Conservation (phyloP, 2,797 vertebrate species). For the Melanotaenia boesemani region DNA sequence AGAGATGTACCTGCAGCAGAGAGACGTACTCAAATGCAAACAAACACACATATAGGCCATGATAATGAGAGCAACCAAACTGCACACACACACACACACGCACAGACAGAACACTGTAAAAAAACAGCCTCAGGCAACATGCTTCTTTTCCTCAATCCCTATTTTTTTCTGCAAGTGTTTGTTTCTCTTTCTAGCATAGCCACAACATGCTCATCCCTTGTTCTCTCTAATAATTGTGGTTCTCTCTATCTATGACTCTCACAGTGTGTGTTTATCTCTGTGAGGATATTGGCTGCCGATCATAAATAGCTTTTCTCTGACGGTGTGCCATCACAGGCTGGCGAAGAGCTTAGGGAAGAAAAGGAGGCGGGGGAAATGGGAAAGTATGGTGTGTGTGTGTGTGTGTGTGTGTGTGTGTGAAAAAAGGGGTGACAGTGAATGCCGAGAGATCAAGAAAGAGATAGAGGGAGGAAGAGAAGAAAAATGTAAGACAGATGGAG, state of each 20-base stretch:
- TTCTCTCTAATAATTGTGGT: slow-evolving; percentile 55
- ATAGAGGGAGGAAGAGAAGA: slow-evolving; percentile 30
- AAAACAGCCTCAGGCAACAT: slow-evolving; percentile 48
- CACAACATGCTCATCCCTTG: slow-evolving; percentile 32
- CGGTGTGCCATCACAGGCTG: slow-evolving; percentile 50
- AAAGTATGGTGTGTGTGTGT: background rate
- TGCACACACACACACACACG: background rate
- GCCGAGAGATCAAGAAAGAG: slow-evolving; percentile 30
- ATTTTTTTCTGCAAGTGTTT: slow-evolving; percentile 39
- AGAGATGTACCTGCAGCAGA: slow-evolving; percentile 15
- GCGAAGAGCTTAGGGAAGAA: slow-evolving; percentile 10
- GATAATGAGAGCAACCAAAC: slow-evolving; percentile 9
- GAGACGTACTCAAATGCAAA: slow-evolving; percentile 21
- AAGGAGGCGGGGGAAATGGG: background rate
- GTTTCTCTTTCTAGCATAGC: slow-evolving; percentile 27
- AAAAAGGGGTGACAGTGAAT: slow-evolving; percentile 4
- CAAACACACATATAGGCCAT: slow-evolving; percentile 3
- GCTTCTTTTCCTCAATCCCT: slow-evolving; percentile 32
- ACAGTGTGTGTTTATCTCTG: slow-evolving; percentile 62
- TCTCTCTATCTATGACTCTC: slow-evolving; percentile 32
- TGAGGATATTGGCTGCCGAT: slow-evolving; percentile 73
- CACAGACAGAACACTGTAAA: slow-evolving; percentile 23
- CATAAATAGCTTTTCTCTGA: slow-evolving; percentile 75
- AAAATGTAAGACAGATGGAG: slow-evolving; percentile 29
- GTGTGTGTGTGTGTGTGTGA: background rate